Conservation (phyloP, 2,797 vertebrate genomes). For the Xiphophorus birchmanni region DNA sequence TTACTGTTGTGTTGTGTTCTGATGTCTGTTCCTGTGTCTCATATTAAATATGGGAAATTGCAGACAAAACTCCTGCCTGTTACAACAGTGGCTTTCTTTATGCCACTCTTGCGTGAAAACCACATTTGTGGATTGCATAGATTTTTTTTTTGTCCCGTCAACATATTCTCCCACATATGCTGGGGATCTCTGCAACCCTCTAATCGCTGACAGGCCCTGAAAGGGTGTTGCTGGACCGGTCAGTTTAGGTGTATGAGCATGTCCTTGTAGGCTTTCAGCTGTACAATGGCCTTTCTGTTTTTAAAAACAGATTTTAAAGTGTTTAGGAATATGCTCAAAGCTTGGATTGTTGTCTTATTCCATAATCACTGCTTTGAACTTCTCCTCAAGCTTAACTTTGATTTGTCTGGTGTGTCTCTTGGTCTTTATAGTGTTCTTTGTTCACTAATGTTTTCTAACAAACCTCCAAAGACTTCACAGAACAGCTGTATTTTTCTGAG, state of each 20-base stretch:
- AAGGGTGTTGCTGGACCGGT: neutral
- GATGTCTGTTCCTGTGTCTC: neutral
- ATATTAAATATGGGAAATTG: neutral
- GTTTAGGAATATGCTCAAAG: neutral
- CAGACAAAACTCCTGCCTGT: neutral
- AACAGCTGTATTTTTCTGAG: slow-evolving; percentile 2
- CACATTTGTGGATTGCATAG: neutral
- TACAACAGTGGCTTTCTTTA: neutral
- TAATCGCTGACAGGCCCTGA: neutral
- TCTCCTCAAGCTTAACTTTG: neutral
- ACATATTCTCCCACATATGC: neutral
- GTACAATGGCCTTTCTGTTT: neutral
- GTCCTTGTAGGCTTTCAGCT: neutral
- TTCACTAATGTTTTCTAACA: neutral
- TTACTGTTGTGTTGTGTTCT: neutral
- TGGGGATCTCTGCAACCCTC: neutral
- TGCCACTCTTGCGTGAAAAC: neutral
- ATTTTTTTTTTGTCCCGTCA: neutral
- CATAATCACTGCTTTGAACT: neutral
- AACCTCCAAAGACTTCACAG: neutral
- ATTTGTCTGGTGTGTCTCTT: neutral
- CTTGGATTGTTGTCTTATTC: neutral
- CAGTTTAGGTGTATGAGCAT: neutral
- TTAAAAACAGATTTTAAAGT: neutral
- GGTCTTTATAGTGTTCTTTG: neutral